A percentile compares a stretch with the other conserved stretches of the same genome.
Conservation (phyloP, 2,888 invertebrate species). For the Rhagium mordax region DNA sequence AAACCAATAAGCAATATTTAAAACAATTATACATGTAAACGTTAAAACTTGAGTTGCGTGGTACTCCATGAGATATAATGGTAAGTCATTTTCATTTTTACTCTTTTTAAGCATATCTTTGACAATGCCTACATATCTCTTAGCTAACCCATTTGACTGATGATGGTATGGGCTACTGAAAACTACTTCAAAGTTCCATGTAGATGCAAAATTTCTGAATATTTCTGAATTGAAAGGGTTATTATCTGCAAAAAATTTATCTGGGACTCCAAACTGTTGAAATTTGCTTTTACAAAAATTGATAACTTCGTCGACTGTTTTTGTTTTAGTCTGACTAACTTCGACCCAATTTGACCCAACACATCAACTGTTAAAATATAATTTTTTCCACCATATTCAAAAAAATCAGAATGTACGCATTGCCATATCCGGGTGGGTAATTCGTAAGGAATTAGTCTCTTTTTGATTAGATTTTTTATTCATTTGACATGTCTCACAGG, state of each 20-base stretch:
- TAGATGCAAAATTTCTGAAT: slow-evolving; percentile 40
- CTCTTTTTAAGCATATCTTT: slow-evolving; percentile 26
- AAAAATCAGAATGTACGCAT: slow-evolving; percentile 59
- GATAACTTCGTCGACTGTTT: slow-evolving; percentile 32
- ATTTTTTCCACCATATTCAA: slow-evolving; percentile 47
- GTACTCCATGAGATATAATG: neutral
- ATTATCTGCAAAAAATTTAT: slow-evolving; percentile 48
- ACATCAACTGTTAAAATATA: slow-evolving; percentile 33
- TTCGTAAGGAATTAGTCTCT: slow-evolving; percentile 50
- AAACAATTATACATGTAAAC: too few species aligned
- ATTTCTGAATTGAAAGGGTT: slow-evolving; percentile 47
- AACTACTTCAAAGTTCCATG: slow-evolving; percentile 23
- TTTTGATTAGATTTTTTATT: too few species aligned
- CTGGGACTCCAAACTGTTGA: slow-evolving; percentile 44
- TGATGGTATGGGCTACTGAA: slow-evolving; percentile 27
- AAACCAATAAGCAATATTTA: too few species aligned
- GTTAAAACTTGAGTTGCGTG: neutral
- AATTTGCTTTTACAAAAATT: slow-evolving; percentile 43
- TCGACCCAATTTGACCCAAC: slow-evolving; percentile 42
- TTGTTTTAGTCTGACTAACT: slow-evolving; percentile 16
- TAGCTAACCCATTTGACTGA: slow-evolving; percentile 29
- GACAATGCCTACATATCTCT: slow-evolving; percentile 15
- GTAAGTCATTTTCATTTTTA: slow-evolving; percentile 1
- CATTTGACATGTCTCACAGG: slow-evolving; percentile 45
- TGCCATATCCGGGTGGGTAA: slow-evolving; percentile 55